Percentiles rank a stretch among this genome's conserved stretches.
Evolutionary conservation across 1,140 invertebrate species (phyloP).

Genomic region (Oedothorax gibbosus): DNA sequence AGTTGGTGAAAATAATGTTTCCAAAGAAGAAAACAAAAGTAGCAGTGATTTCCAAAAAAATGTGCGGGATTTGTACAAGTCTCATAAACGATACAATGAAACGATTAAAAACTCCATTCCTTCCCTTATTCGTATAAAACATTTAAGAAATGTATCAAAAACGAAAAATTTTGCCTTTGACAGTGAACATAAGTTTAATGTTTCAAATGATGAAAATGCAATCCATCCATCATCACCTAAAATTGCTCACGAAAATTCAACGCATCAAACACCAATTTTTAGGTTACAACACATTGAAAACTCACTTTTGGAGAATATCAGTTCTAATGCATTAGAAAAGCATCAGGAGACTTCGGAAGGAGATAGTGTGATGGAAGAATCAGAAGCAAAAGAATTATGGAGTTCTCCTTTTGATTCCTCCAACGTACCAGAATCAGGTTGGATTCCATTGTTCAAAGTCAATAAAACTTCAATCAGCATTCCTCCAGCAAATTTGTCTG

Average conservation of each 20-base stretch:
- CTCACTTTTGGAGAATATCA: not conserved
- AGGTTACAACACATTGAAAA: not conserved
- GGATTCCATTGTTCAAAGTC: conserved; percentile 34
- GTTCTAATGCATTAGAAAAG: not conserved
- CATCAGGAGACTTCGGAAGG: not conserved
- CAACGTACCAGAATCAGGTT: conserved; percentile 39
- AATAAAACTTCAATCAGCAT: not conserved
- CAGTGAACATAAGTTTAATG: not conserved
- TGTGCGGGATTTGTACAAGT: not conserved
- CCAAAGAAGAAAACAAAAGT: not conserved
- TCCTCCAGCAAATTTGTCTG: not conserved
- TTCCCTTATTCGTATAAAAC: not conserved
- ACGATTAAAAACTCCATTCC: conserved; percentile 18
- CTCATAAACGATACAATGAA: conserved; percentile 14
- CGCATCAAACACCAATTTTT: too few relatives aligned
- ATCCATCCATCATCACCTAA: too few relatives aligned
- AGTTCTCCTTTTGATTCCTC: conserved; percentile 31
- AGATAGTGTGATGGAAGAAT: conserved; percentile 17
- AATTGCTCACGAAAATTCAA: not conserved
- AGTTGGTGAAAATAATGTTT: not conserved
- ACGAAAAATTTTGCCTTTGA: not conserved
- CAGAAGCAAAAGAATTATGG: conserved; percentile 14
- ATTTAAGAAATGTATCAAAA: not conserved
- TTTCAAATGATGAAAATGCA: not conserved
- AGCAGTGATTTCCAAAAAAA: not conserved